Conservation (phyloP, 2,113 vertebrate species). For the Meriones unguiculatus region DNA sequence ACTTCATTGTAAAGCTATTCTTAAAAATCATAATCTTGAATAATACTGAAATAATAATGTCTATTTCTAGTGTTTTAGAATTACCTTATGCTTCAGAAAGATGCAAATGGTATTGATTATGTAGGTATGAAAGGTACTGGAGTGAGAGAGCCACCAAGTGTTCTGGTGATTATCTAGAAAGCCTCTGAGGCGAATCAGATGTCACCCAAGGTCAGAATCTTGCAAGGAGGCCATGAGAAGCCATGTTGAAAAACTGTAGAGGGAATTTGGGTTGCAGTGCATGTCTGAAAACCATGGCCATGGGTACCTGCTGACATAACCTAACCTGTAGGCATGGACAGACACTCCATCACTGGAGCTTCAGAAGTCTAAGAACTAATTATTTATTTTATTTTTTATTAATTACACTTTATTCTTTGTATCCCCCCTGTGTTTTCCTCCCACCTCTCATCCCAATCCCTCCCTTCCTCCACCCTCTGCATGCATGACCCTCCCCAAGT, state of each 20-base stretch:
- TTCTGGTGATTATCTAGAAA: background rate
- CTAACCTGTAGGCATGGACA: background rate
- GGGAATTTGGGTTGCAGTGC: background rate
- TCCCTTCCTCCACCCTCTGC: too few relatives aligned
- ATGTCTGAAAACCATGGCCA: background rate
- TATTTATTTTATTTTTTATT: too few relatives aligned
- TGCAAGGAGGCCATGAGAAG: background rate
- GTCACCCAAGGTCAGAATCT: background rate
- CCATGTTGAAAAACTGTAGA: background rate
- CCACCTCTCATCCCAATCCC: too few relatives aligned
- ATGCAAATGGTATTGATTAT: background rate
- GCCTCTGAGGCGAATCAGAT: background rate
- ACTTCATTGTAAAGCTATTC: accelerated
- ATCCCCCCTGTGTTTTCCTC: too few relatives aligned
- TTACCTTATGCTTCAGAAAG: background rate
- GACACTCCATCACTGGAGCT: background rate
- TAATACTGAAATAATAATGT: background rate
- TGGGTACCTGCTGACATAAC: background rate
- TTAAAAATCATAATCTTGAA: conserved; percentile 19
- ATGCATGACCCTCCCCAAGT: too few relatives aligned
- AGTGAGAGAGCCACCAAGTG: background rate
- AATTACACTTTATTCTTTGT: too few relatives aligned
- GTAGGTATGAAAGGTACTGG: background rate
- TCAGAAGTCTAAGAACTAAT: background rate
- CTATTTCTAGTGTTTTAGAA: conserved; percentile 5